phyloP scores from a whole-genome alignment of 2,113 vertebrate species.

The Aix galericulata region DNA sequence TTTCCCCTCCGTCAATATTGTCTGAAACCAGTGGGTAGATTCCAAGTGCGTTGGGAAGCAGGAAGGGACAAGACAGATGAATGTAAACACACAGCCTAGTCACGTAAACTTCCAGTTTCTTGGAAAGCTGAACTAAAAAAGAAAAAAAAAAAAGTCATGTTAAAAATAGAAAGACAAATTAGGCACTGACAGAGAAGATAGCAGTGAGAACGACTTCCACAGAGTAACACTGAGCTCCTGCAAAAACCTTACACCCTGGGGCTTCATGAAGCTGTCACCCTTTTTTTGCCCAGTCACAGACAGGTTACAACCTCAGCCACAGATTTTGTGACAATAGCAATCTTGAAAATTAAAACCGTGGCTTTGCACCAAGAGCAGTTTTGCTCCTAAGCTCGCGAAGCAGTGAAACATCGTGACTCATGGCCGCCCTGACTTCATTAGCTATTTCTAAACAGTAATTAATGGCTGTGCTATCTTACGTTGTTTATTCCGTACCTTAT shows the following conservation, averaged over 20 bases:
- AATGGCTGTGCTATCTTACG: neutral
- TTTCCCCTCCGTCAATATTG: neutral
- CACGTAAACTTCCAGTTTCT: neutral
- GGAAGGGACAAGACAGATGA: neutral
- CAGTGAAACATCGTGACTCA: neutral
- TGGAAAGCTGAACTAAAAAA: neutral
- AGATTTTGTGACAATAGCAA: neutral
- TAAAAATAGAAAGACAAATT: neutral
- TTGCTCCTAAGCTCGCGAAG: neutral
- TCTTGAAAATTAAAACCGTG: neutral
- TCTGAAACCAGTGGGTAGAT: neutral
- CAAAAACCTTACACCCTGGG: neutral
- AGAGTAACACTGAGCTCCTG: neutral
- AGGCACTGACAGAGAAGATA: neutral
- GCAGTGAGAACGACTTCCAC: neutral
- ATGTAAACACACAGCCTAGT: neutral
- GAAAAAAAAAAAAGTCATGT: neutral
- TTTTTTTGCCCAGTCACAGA: neutral
- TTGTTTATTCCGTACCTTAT: neutral
- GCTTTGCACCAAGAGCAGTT: neutral
- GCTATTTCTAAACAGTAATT: neutral
- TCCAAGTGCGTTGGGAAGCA: neutral
- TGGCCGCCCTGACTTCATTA: neutral
- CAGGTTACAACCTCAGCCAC: neutral
- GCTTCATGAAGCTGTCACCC: neutral